Percentiles rank a stretch among this genome's conserved stretches.
These are phyloP conservation scores for Nomada fucata DNA, from an alignment of 2,888 invertebrate species.

Conservation along the genomic window DNA sequence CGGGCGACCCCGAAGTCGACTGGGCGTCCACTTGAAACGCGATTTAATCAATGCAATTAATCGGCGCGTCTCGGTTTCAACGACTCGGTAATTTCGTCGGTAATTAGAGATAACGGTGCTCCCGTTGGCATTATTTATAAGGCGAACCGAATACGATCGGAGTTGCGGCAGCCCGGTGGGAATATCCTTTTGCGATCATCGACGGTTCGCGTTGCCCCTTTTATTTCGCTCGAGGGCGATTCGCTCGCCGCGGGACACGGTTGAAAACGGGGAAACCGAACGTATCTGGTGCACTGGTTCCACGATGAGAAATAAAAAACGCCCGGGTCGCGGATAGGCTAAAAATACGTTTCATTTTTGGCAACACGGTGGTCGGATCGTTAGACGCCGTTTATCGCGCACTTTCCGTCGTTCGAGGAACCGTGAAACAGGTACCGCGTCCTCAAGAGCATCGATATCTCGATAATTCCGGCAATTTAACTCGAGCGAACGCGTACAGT, in stretches of 20 bases:
- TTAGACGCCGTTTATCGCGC: too few relatives aligned
- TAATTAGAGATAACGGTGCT: conserved; percentile 37
- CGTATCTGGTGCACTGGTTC: conserved; percentile 8
- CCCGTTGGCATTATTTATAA: conserved; percentile 11
- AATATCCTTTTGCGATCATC: too few relatives aligned
- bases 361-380: conserved; percentile 13
- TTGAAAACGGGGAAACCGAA: conserved; percentile 5
- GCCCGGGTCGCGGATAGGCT: conserved; percentile 12
- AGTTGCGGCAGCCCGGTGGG: too few relatives aligned
- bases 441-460: background rate
- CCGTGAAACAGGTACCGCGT: background rate
- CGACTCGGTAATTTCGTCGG: conserved; percentile 15
- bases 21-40: conserved; percentile 31
- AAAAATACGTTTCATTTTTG: conserved; percentile 48
- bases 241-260: background rate
- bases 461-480: background rate
- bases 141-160: background rate
- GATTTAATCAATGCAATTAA: conserved; percentile 53
- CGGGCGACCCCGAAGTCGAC: conserved; percentile 2
- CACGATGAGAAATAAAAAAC: conserved; percentile 34
- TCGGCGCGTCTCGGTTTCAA: conserved; percentile 43
- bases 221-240: background rate
- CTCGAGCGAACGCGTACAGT: background rate
- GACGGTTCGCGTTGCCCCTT: background rate
- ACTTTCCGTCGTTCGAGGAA: background rate